Conservation (phyloP, 1,140 invertebrate genomes). For the Papilio polyxenes region DNA sequence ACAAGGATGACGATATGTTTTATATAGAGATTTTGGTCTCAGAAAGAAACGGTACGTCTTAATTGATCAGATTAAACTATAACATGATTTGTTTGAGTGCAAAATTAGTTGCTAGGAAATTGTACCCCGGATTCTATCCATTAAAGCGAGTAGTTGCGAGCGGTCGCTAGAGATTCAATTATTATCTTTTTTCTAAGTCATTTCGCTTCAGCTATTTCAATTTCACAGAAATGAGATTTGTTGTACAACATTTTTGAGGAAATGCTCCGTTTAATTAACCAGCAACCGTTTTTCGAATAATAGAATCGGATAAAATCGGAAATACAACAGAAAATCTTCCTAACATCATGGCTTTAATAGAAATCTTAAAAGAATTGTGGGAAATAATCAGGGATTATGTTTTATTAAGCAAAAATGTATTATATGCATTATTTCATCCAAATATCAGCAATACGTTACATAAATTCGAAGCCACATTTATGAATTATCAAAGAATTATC, state of each 20-base stretch:
- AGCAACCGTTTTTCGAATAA: constrained; percentile 59
- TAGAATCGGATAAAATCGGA: constrained; percentile 61
- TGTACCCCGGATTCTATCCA: not conserved
- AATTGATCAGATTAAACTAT: not conserved
- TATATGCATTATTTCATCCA: not conserved
- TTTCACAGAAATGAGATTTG: constrained; percentile 40
- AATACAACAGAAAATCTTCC: constrained; percentile 49
- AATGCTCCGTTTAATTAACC: constrained; percentile 58
- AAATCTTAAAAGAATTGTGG: too few relatives aligned
- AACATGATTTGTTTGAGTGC: not conserved
- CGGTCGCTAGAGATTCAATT: constrained; percentile 15
- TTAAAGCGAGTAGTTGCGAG: constrained; percentile 3
- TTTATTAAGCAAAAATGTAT: too few relatives aligned
- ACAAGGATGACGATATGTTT: too few relatives aligned
- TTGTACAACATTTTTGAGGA: constrained; percentile 39
- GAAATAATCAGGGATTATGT: too few relatives aligned
- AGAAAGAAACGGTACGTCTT: too few relatives aligned
- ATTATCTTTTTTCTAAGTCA: not conserved
- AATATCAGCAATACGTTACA: not conserved
- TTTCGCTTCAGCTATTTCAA: constrained; percentile 6
- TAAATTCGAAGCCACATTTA: too few relatives aligned
- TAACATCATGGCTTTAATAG: not conserved
- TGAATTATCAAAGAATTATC: too few relatives aligned
- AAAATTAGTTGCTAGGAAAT: not conserved
- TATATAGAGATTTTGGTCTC: too few relatives aligned